phyloP scores from a whole-genome alignment of 2,113 vertebrate genomes.

The Pandion haliaetus region DNA sequence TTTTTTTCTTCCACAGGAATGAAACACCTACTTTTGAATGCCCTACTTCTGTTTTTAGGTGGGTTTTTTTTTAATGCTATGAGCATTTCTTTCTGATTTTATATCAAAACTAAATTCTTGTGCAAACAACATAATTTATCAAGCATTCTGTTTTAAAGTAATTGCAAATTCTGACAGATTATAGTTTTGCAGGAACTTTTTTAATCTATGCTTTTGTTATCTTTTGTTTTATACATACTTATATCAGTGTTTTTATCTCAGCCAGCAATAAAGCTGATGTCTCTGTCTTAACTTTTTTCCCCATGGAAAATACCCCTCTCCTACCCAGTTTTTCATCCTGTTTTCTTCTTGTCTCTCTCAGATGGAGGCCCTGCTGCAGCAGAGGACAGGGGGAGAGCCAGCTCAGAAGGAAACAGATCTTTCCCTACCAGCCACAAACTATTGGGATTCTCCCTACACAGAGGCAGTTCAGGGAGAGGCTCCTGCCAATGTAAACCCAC shows the following conservation, averaged over 20 bases:
- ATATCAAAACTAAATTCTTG: not conserved
- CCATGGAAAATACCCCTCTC: fast-evolving
- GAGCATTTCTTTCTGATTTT: not conserved
- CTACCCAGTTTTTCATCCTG: not conserved
- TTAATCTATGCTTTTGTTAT: not conserved
- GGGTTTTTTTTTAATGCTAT: not conserved
- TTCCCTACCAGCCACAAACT: not conserved
- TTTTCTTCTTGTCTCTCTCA: not conserved
- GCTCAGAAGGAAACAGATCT: not conserved
- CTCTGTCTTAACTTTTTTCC: no score
- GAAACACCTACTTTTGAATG: not conserved
- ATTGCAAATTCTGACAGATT: not conserved
- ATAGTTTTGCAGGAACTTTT: not conserved
- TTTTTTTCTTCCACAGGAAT: not conserved
- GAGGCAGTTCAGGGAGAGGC: not conserved
- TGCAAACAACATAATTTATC: not conserved
- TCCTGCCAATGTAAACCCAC: not conserved
- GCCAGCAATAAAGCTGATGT: not conserved
- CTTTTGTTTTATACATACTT: not conserved
- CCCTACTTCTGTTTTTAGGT: fast-evolving
- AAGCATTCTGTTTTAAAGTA: not conserved
- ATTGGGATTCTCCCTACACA: not conserved
- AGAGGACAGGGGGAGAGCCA: not conserved
- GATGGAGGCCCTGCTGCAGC: not conserved
- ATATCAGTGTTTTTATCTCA: not conserved